Percentiles rank a stretch among this genome's conserved stretches.
These are phyloP conservation scores for Dysmachus trigonus DNA, from an alignment of 2,888 invertebrate genomes.

Conservation along the genomic window DNA sequence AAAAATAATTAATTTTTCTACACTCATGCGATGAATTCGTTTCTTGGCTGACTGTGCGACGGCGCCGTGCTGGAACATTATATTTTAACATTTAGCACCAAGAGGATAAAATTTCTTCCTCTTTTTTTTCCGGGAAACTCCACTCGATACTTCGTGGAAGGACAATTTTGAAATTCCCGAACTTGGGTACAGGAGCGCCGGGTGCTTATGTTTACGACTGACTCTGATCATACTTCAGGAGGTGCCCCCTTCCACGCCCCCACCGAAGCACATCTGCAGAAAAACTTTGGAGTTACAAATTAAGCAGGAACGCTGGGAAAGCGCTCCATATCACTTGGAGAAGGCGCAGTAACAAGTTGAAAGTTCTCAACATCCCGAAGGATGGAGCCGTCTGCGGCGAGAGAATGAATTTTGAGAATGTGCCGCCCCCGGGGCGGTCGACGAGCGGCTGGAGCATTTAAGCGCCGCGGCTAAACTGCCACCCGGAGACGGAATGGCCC, in stretches of 20 bases:
- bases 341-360: background rate
- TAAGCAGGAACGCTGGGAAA: background rate
- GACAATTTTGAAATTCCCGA: background rate
- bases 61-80: background rate
- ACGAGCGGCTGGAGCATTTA: background rate
- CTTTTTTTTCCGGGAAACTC: background rate
- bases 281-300: background rate
- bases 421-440: background rate
- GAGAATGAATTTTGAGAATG: background rate
- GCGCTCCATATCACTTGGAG: background rate
- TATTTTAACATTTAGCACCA: background rate
- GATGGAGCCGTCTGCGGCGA: background rate
- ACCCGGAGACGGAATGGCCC: background rate
- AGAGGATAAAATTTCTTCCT: background rate
- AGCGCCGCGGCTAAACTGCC: background rate
- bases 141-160: background rate
- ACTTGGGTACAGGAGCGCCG: background rate
- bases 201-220: background rate
- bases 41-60: too few relatives aligned
- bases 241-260: background rate
- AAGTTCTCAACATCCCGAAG: background rate
- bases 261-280: background rate
- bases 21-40: too few relatives aligned
- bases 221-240: background rate
- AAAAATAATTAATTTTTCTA: too few relatives aligned